These are phyloP conservation scores for Cabera pusaria DNA, from an alignment of 2,888 invertebrate species.

Conservation along the genomic window DNA sequence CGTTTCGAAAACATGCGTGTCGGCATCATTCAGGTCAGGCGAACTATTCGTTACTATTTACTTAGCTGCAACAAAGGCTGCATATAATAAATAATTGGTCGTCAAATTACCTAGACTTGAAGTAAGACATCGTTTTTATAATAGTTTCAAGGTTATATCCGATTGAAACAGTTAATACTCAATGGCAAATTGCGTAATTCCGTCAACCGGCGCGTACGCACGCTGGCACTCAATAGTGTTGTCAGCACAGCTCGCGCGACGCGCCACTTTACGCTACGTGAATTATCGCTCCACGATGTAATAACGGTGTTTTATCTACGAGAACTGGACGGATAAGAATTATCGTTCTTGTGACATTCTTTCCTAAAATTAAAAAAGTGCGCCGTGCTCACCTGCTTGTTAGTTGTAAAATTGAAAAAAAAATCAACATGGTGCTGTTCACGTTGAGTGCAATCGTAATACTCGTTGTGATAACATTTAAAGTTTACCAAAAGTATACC, in stretches of 20 bases:
- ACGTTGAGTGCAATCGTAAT: constrained; percentile 38
- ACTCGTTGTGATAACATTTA: constrained; percentile 47
- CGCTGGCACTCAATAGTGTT: constrained; percentile 41
- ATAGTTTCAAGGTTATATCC: constrained; percentile 40
- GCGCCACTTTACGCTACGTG: constrained; percentile 2
- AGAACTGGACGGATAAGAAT: constrained; percentile 41
- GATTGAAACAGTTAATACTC: constrained; percentile 43
- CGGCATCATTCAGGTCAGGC: no score
- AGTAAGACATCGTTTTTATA: constrained; percentile 22
- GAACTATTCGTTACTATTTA: no score
- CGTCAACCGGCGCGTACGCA: constrained; percentile 51
- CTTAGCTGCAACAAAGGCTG: no score
- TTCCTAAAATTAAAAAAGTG: constrained; percentile 12
- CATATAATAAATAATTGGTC: no score
- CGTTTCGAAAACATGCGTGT: no score
- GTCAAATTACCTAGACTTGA: no score
- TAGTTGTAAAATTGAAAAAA: constrained; percentile 9
- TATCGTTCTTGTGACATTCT: constrained; percentile 33
- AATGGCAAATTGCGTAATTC: constrained; percentile 56
- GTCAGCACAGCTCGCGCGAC: constrained; percentile 20
- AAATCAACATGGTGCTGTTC: constrained; percentile 47
- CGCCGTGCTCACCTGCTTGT: not conserved
- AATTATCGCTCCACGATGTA: constrained; percentile 25
- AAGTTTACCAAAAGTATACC: constrained; percentile 69
- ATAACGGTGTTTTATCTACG: constrained; percentile 35